A percentile compares a stretch with the other conserved stretches of the same genome.
Evolutionary conservation across 2,888 invertebrate species (phyloP).

Genomic region (Palloptera scutellata): DNA sequence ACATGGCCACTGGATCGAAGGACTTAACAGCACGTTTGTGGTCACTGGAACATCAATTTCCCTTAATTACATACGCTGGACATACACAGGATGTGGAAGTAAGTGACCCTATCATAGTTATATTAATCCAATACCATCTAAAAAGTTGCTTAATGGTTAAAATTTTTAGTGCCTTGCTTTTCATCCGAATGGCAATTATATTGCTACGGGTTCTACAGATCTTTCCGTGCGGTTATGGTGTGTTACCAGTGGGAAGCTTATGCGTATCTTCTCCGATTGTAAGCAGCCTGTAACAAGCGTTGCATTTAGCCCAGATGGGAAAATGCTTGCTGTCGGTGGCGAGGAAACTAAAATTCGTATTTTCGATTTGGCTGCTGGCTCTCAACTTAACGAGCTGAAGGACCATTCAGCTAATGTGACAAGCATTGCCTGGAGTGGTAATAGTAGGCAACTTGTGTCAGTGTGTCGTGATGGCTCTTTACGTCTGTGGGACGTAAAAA

Average conservation of each 20-base stretch:
- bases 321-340: conserved; percentile 83
- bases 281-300: conserved; percentile 78
- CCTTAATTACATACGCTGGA: conserved; percentile 85
- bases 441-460: conserved; percentile 72
- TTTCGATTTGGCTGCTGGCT: conserved; percentile 73
- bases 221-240: conserved; percentile 88
- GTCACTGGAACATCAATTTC: conserved; percentile 80
- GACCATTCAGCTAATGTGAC: conserved; percentile 69
- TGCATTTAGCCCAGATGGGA: conserved; percentile 86
- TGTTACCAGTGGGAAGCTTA: conserved; percentile 80
- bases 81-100: conserved; percentile 90
- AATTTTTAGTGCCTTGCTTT: conserved; percentile 70
- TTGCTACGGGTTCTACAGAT: conserved; percentile 92
- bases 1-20: conserved; percentile 87
- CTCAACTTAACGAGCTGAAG: conserved; percentile 68
- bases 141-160: background rate
- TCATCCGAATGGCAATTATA: conserved; percentile 90
- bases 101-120: conserved; percentile 53
- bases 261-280: conserved; percentile 82
- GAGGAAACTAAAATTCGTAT: conserved; percentile 72
- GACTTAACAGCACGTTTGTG: conserved; percentile 89
- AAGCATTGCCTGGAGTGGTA: conserved; percentile 69
- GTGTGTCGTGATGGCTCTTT: conserved; percentile 73
- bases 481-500: conserved; percentile 70
- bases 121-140: background rate